Evolutionary conservation across 2,113 vertebrate species (phyloP).

Genomic region (Danionella cerebrum): DNA sequence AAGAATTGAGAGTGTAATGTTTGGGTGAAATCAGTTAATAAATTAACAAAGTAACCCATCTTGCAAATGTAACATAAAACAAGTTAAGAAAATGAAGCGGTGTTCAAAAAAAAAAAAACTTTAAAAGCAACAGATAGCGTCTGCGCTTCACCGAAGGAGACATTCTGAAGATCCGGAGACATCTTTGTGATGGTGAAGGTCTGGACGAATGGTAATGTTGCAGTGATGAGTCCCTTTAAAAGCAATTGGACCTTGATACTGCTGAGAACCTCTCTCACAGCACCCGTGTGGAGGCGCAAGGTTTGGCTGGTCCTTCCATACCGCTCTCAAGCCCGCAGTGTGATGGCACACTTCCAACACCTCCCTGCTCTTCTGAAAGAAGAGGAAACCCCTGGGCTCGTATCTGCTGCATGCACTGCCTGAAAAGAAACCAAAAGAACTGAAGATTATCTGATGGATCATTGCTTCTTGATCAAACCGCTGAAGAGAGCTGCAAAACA

Average conservation of each 20-base stretch:
- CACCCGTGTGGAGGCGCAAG: slow-evolving; percentile 73
- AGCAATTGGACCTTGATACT: not conserved
- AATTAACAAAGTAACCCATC: no score
- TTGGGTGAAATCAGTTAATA: no score
- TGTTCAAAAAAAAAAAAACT: no score
- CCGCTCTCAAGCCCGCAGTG: slow-evolving; percentile 82
- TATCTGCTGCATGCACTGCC: slow-evolving; percentile 86
- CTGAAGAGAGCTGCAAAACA: not conserved
- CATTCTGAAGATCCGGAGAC: no score
- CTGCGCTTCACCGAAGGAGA: no score
- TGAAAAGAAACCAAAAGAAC: slow-evolving; percentile 49
- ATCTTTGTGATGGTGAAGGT: no score
- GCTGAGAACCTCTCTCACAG: slow-evolving; percentile 47
- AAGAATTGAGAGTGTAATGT: slow-evolving; percentile 42
- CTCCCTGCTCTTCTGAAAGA: slow-evolving; percentile 62
- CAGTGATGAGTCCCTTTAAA: not conserved
- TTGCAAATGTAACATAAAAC: no score
- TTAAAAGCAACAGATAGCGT: no score
- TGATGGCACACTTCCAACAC: slow-evolving; percentile 61
- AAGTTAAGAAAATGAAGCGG: no score
- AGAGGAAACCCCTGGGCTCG: slow-evolving; percentile 60
- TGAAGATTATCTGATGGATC: no score
- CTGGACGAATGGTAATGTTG: not conserved
- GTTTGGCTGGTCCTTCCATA: slow-evolving; percentile 69
- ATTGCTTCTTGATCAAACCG: no score